phyloP scores from a whole-genome alignment of 2,797 vertebrate species.

The Heterohyrax brucei region DNA sequence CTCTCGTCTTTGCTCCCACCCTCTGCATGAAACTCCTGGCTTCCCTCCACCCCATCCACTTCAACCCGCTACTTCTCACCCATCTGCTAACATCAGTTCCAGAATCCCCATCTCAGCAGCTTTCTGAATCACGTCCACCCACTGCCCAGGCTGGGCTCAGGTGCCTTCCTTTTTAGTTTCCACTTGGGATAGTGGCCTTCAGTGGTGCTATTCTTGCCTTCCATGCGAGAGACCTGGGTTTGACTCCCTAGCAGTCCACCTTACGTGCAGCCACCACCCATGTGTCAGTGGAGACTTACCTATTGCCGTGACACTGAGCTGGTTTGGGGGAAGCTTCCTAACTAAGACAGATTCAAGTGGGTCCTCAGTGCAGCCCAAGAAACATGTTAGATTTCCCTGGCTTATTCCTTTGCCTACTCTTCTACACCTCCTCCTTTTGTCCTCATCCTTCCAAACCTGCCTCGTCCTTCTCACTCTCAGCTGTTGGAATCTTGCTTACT shows the following conservation, averaged over 20 bases:
- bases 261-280: too few species aligned
- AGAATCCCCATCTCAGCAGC: not conserved
- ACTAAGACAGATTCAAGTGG: too few species aligned
- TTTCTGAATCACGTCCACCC: constrained; percentile 9
- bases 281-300: too few species aligned
- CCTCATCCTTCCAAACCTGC: not conserved
- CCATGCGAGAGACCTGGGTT: too few species aligned
- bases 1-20: not conserved
- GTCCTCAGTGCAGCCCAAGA: not conserved
- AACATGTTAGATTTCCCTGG: not conserved
- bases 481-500: not conserved
- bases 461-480: not conserved
- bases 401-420: not conserved
- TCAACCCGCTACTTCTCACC: not conserved
- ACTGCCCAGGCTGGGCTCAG: not conserved
- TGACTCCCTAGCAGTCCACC: too few species aligned
- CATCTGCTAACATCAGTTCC: not conserved
- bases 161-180: not conserved
- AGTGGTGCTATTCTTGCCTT: too few species aligned
- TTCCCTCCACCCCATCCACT: not conserved
- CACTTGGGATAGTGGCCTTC: not conserved
- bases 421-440: not conserved
- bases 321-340: too few species aligned
- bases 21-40: not conserved
- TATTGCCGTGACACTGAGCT: too few species aligned